phyloP scores from a whole-genome alignment of 1,140 invertebrate species.

The Tetramorium alpestre region DNA sequence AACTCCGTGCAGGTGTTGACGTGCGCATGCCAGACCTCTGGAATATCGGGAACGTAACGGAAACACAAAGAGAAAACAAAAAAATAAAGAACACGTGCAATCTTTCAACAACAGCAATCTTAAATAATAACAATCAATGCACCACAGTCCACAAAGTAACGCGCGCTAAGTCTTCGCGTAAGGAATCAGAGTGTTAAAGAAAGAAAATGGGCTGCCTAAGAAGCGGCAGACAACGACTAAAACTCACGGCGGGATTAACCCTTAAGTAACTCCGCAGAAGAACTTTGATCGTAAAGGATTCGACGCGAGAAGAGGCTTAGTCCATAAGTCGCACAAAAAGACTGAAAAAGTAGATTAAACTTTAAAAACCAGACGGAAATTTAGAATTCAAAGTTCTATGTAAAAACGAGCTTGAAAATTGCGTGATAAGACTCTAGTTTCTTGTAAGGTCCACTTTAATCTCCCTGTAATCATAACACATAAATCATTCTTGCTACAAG shows the following conservation, averaged over 20 bases:
- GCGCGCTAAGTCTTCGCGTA: neutral
- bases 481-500: neutral
- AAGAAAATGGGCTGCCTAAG: neutral
- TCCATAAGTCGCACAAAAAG: neutral
- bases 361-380: neutral
- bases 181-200: conserved; percentile 2
- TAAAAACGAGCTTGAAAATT: neutral
- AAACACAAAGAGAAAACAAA: conserved; percentile 57
- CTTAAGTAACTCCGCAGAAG: neutral
- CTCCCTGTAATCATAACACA: neutral
- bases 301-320: neutral
- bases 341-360: too few relatives aligned
- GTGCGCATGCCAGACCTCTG: conserved; percentile 81
- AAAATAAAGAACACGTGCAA: conserved; percentile 26
- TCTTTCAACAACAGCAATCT: neutral
- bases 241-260: neutral
- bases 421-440: neutral
- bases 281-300: neutral
- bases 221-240: conserved; percentile 11
- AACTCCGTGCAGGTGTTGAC: conserved; percentile 79
- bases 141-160: conserved; percentile 35
- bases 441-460: neutral
- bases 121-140: neutral
- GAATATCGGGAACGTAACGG: conserved; percentile 78
- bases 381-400: neutral